A percentile compares a stretch with the other conserved stretches of the same genome.
These are phyloP conservation scores for Aporophyla lueneburgensis DNA, from an alignment of 2,888 invertebrate genomes.

Conservation along the genomic window DNA sequence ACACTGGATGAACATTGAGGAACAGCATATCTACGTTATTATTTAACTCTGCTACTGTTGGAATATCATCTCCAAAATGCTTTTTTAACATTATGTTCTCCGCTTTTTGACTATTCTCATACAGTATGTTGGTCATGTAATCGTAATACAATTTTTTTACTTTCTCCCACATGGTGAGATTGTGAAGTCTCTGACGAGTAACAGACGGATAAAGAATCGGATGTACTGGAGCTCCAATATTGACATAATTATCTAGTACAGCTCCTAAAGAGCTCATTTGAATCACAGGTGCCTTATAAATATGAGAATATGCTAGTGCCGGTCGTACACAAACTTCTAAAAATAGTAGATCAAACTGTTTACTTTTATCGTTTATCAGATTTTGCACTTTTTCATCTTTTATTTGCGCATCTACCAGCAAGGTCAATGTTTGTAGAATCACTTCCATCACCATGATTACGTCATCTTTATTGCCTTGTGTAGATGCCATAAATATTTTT, in stretches of 20 bases:
- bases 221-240: conserved; percentile 71
- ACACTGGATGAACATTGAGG: conserved; percentile 72
- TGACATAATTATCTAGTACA: conserved; percentile 54
- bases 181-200: conserved; percentile 59
- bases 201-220: conserved; percentile 71
- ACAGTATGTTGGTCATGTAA: conserved; percentile 34
- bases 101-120: neutral
- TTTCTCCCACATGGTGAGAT: conserved; percentile 72
- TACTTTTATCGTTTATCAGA: conserved; percentile 62
- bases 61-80: conserved; percentile 69
- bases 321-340: conserved; percentile 67
- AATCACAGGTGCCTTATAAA: conserved; percentile 71
- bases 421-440: conserved; percentile 14
- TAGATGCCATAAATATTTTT: conserved; percentile 36
- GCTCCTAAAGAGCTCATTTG: conserved; percentile 73
- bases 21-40: conserved; percentile 80
- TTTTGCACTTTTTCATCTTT: conserved; percentile 61
- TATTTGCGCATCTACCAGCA: conserved; percentile 54
- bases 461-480: conserved; percentile 49
- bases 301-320: conserved; percentile 61
- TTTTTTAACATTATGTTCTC: conserved; percentile 49
- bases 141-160: conserved; percentile 61
- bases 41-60: conserved; percentile 62
- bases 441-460: conserved; percentile 24
- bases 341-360: conserved; percentile 72